Evolutionary conservation across 2,113 vertebrate genomes (phyloP).

Genomic region (Rhynchopsitta pachyrhyncha): DNA sequence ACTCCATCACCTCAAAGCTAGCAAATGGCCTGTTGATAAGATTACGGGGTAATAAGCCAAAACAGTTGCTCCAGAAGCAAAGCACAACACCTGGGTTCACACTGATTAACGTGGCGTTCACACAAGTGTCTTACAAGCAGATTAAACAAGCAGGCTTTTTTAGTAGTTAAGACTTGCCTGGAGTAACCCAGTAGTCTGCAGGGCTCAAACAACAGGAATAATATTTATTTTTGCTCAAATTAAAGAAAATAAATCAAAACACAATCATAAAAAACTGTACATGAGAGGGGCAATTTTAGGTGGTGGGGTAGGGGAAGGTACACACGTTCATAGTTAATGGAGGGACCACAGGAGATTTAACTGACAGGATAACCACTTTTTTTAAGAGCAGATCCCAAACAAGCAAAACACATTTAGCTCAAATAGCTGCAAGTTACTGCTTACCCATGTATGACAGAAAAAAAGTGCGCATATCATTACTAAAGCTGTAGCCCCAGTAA

Average conservation of each 20-base stretch:
- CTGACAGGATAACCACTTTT: neutral
- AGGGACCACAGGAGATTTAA: neutral
- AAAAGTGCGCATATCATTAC: neutral
- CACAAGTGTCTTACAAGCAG: neutral
- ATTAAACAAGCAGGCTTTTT: neutral
- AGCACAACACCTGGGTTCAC: neutral
- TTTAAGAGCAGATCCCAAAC: neutral
- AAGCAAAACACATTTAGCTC: neutral
- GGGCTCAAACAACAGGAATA: neutral
- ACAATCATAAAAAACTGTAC: neutral
- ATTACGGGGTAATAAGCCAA: neutral
- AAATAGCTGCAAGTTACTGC: neutral
- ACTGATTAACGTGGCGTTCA: neutral
- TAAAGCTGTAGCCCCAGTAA: neutral
- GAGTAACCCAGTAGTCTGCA: neutral
- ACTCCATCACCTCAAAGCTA: neutral
- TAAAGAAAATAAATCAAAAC: neutral
- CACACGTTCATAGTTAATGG: rapidly evolving
- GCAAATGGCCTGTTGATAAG: neutral
- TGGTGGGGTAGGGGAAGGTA: neutral
- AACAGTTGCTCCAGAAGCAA: neutral
- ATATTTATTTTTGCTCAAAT: neutral
- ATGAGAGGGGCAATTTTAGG: neutral
- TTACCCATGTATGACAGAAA: neutral
- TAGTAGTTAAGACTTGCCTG: neutral